phyloP scores from a whole-genome alignment of 2,113 vertebrate species.

The Sarotherodon lohbergeri region DNA sequence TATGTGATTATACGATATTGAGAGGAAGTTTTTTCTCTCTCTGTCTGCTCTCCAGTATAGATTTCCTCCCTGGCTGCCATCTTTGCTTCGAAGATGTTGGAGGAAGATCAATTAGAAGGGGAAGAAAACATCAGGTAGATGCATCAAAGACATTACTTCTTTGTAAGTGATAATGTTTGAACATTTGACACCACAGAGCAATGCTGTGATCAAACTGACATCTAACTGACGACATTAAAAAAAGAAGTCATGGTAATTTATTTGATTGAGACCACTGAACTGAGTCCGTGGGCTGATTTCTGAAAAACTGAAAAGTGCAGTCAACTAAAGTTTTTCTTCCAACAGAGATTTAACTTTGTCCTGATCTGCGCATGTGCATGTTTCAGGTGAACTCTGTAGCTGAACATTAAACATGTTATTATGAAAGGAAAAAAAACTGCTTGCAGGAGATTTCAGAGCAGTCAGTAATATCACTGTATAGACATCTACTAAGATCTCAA shows the following conservation, averaged over 20 bases:
- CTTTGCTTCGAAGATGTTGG: background rate
- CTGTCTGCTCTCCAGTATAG: background rate
- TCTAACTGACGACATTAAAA: background rate
- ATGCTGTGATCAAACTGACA: background rate
- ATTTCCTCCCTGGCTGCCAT: background rate
- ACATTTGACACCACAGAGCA: background rate
- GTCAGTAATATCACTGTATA: background rate
- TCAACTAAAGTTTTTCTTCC: too few species aligned
- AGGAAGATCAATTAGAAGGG: background rate
- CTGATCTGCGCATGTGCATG: too few species aligned
- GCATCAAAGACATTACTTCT: background rate
- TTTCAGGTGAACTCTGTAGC: too few species aligned
- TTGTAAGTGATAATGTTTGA: background rate
- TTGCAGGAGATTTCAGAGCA: background rate
- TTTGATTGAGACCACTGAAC: background rate
- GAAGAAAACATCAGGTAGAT: background rate
- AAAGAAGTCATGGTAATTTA: background rate
- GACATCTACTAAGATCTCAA: background rate
- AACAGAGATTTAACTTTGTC: too few species aligned
- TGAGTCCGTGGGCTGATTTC: background rate
- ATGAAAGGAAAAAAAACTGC: background rate
- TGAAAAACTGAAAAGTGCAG: too few species aligned
- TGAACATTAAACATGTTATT: background rate
- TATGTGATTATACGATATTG: background rate
- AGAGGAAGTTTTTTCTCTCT: background rate